These are phyloP conservation scores for Philantomba maxwellii DNA, from an alignment of 2,113 vertebrate species.

Conservation along the genomic window DNA sequence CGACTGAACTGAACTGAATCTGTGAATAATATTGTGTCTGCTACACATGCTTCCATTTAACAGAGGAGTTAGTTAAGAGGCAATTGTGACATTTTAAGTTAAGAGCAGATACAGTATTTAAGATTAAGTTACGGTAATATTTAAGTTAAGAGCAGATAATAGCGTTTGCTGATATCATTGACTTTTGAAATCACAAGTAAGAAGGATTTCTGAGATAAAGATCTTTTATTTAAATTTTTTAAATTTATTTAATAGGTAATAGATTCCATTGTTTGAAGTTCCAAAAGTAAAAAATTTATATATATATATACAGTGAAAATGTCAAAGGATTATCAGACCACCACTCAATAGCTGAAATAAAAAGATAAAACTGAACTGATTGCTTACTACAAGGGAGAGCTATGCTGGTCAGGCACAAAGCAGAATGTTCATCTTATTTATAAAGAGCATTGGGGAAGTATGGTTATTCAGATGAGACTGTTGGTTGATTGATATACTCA, in stretches of 20 bases:
- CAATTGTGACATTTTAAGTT: neutral
- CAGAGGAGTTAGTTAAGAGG: conserved; percentile 17
- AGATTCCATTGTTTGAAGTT: neutral
- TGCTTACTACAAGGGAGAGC: neutral
- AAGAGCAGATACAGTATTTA: neutral
- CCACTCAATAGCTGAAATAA: neutral
- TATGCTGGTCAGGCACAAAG: neutral
- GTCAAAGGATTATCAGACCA: neutral
- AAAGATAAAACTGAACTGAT: neutral
- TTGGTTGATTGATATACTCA: neutral
- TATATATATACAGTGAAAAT: neutral
- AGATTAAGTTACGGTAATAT: neutral
- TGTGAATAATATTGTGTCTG: conserved; percentile 10
- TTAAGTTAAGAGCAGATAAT: neutral
- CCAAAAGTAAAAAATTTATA: neutral
- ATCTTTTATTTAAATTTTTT: neutral
- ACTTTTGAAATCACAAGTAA: neutral
- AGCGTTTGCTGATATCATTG: neutral
- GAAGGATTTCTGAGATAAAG: neutral
- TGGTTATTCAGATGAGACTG: neutral
- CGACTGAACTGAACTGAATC: neutral
- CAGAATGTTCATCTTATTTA: neutral
- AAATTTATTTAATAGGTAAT: neutral
- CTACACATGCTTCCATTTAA: neutral
- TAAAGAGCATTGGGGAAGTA: neutral